Percentiles rank a stretch among this genome's conserved stretches.
Conservation (phyloP, 2,797 vertebrate genomes). For the Anas acuta region DNA sequence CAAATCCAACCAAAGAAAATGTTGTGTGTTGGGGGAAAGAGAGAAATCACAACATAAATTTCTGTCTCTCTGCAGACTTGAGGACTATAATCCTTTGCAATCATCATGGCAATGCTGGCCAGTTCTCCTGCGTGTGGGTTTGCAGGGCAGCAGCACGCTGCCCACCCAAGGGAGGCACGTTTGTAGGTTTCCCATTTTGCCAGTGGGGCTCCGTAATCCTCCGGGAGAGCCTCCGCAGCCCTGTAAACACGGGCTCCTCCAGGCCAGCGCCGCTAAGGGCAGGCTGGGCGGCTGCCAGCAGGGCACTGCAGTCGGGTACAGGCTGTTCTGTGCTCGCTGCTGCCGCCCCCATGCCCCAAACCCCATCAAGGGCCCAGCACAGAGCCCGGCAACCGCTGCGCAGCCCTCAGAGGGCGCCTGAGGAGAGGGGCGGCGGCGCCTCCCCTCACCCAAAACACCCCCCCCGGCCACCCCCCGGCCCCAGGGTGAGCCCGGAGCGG, state of each 20-base stretch:
- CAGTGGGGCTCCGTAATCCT: not conserved
- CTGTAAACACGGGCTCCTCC: not conserved
- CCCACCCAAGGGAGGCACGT: not conserved
- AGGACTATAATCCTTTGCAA: not conserved
- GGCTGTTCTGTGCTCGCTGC: not conserved
- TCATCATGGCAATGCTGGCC: not conserved
- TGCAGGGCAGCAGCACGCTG: not conserved
- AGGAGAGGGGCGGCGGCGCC: not conserved
- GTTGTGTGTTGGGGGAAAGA: too few species aligned
- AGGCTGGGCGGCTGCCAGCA: not conserved
- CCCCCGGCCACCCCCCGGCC: too few species aligned
- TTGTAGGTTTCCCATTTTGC: not conserved
- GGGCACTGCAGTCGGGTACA: not conserved
- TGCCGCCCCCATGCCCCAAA: accelerated
- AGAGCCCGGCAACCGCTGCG: not conserved
- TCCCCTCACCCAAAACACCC: not conserved
- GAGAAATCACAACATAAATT: not conserved
- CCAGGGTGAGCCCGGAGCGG: too few species aligned
- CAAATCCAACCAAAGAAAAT: not conserved
- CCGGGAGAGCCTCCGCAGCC: not conserved
- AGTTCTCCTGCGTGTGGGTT: not conserved
- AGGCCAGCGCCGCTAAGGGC: not conserved
- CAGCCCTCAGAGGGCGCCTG: not conserved
- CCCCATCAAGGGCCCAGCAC: accelerated
- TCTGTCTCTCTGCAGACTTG: not conserved